Evolutionary conservation across 30 jellyfish, hydroid and myxozoan species (phyloP), one percentile per base, ranked within the genome.

Genomic region (Calvadosia cruxmelitensis): DNA sequence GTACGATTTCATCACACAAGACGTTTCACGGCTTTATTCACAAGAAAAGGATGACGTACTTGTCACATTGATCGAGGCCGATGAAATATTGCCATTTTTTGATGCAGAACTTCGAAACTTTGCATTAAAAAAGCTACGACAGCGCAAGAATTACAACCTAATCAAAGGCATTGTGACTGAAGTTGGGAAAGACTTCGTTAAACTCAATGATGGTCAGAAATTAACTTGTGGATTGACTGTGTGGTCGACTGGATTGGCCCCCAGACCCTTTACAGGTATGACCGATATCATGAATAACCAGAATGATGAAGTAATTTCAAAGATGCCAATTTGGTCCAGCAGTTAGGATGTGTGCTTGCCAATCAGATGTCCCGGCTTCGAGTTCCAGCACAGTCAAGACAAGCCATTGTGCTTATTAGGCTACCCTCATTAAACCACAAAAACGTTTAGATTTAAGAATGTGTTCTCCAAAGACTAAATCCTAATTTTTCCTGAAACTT

Each of bases 241-340:
- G 1, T 89, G 98, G 98, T 81, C 98, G 0, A 82, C 98, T 31
- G 98, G 98, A 1, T 81, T 89, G 20, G 92, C 94, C 29, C 94
- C 98, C 27, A 66, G 95, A 33, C 77, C 93, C 29, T 72, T 81
- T 33, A 81, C 50, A 33, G 86, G 93, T 73, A 67, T 42, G 57
- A 20, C 20, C n/a, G n/a, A n/a, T n/a, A n/a, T n/a, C n/a, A n/a
- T n/a, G n/a, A n/a, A n/a, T n/a, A n/a, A n/a, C n/a, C n/a, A n/a
- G n/a, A n/a, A n/a, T n/a, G n/a, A n/a, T n/a, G n/a, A n/a, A n/a
- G n/a, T n/a, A n/a, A n/a, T n/a, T n/a, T n/a, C n/a, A n/a, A n/a
- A n/a, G n/a, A n/a, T n/a, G n/a, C n/a, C n/a, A n/a, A n/a, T n/a
- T n/a, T n/a, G n/a, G n/a, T n/a, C n/a, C n/a, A n/a, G n/a, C n/a